Evolutionary conservation across 2,888 invertebrate genomes (phyloP), one percentile per base, ranked within the genome.

Genomic region (Nudaria mundana): DNA sequence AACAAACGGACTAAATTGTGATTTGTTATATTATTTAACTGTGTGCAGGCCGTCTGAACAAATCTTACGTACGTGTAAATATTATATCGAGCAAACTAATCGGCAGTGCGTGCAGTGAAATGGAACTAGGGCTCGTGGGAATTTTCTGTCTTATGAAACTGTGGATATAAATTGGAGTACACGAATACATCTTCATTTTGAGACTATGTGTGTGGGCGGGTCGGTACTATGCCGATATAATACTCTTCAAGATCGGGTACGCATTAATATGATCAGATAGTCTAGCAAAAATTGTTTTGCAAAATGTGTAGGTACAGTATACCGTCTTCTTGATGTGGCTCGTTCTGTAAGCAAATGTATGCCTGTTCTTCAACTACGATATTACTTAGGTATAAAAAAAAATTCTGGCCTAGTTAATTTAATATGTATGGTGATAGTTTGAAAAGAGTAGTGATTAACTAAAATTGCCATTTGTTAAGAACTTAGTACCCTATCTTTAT

Each of bases 1-100:
- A 87, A 85, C 45, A 80, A 85, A 71, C 70, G 85, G 70, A 88
- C 86, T 63, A 79, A 86, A 56, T 81, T 87, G 74, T 88, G 76
- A 83, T 71, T 67, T 36, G 41, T 48, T 43, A 44, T 53, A 40
- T 48, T 40, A 41, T 50, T 50, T 24, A 42, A 42, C 43, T 13
- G 44, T 70, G 70, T 71, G 71, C 30, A 71, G 38, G 46, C 30
- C 20, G 24, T 43, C 38, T 48, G 36, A 36, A 47, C 34, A 41
- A 28, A 32, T 40, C 13, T 35, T 18, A 48, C 40, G 31, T 48
- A 40, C 28, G 45, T 71, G 70, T 69, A 70, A 56, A 72, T 72
- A 71, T 52, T 46, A 50, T 39, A 44, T 23, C 26, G 35, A 48
- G 31, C 37, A 40, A 47, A 43, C 49, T 11, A 47, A 40, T 48